A percentile compares a stretch with the other conserved stretches of the same genome.
These are phyloP conservation scores for Andrena camellia DNA, from an alignment of 2,888 invertebrate genomes.

Conservation along the genomic window DNA sequence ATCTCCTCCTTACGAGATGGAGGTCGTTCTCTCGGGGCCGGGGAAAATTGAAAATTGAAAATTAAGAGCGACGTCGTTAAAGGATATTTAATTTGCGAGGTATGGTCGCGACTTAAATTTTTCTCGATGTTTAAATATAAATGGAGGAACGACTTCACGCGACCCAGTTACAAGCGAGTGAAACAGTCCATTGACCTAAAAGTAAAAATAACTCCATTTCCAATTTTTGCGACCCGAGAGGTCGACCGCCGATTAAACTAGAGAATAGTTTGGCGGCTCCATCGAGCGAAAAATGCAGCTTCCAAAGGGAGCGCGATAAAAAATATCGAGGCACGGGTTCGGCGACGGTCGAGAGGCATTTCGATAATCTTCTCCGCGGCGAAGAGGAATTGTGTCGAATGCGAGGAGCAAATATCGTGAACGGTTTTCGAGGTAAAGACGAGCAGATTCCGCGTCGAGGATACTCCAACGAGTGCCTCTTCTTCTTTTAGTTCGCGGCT, in stretches of 20 bases:
- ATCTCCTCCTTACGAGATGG: too few species aligned
- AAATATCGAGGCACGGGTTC: constrained; percentile 4
- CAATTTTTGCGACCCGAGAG: not conserved
- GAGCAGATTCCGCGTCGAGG: constrained; percentile 24
- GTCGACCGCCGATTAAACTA: not conserved
- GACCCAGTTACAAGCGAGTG: not conserved
- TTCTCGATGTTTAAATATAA: not conserved
- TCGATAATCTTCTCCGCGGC: constrained; percentile 27
- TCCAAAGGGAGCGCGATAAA: not conserved
- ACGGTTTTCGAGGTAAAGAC: constrained; percentile 23
- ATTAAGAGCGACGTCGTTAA: not conserved
- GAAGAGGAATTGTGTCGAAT: constrained; percentile 17
- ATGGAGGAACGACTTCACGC: not conserved
- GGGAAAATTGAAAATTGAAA: not conserved
- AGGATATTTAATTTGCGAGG: not conserved
- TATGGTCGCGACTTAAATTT: not conserved
- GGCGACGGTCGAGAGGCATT: constrained; percentile 23
- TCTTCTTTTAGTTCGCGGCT: constrained; percentile 14
- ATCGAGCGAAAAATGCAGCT: not conserved
- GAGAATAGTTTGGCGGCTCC: not conserved
- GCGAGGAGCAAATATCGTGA: constrained; percentile 41
- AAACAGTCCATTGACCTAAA: not conserved
- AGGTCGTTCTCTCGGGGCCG: not conserved
- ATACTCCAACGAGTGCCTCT: constrained; percentile 25
- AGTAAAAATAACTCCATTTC: not conserved